These are phyloP conservation scores for Pangasius sanitwongsei DNA, from an alignment of 2,797 vertebrate genomes.

Conservation along the genomic window DNA sequence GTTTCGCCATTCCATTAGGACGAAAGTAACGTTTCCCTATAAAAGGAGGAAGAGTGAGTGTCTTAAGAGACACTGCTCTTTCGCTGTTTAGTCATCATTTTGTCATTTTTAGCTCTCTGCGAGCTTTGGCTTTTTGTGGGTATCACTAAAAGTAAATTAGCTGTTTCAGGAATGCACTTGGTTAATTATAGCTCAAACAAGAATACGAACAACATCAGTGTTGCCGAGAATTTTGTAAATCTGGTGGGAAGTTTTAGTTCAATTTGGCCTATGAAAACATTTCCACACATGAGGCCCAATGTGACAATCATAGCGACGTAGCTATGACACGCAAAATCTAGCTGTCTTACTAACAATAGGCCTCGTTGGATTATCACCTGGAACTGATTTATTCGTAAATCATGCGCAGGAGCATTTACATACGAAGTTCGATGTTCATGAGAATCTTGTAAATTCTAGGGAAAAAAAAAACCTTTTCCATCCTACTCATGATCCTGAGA, in stretches of 20 bases:
- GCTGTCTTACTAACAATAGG: no score
- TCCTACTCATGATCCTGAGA: no score
- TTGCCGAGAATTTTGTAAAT: not conserved
- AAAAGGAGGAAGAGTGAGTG: not conserved
- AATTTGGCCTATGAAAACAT: not conserved
- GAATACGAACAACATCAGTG: not conserved
- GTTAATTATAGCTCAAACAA: not conserved
- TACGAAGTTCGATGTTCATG: no score
- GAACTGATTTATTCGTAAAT: no score
- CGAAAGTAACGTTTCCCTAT: not conserved
- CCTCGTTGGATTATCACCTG: no score
- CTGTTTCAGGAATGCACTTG: not conserved
- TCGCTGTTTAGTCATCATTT: slow-evolving; percentile 2
- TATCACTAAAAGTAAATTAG: not conserved
- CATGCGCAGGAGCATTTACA: no score
- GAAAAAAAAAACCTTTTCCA: no score
- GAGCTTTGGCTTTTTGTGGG: not conserved
- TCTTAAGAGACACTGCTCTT: not conserved
- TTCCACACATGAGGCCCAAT: not conserved
- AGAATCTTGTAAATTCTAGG: no score
- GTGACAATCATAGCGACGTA: not conserved
- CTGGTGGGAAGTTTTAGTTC: not conserved
- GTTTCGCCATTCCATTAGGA: not conserved
- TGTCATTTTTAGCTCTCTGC: not conserved
- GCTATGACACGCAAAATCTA: not conserved